These are phyloP conservation scores for Malurus elegans DNA, from an alignment of 2,113 vertebrate genomes.

Conservation along the genomic window DNA sequence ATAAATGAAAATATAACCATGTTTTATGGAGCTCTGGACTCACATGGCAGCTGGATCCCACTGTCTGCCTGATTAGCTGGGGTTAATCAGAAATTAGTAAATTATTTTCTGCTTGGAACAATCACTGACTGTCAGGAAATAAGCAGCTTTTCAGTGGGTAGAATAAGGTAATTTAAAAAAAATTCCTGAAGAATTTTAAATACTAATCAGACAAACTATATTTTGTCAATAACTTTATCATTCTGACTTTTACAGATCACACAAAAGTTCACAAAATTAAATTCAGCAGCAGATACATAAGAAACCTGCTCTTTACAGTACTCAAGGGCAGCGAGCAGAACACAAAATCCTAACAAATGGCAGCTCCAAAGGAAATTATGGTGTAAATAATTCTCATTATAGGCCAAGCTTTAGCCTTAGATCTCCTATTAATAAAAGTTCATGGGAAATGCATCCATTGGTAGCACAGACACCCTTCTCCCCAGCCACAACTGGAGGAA, in stretches of 20 bases:
- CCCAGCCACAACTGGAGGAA: neutral
- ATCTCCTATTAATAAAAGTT: neutral
- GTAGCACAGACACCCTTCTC: neutral
- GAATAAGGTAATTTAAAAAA: neutral
- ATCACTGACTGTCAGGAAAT: neutral
- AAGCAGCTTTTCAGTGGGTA: neutral
- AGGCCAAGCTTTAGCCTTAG: neutral
- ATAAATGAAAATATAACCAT: neutral
- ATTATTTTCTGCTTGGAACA: neutral
- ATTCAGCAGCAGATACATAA: neutral
- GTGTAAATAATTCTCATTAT: neutral
- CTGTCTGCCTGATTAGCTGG: neutral
- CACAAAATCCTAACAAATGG: neutral
- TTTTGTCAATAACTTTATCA: neutral
- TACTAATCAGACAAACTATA: neutral
- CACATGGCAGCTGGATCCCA: neutral
- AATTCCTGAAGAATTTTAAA: neutral
- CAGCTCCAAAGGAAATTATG: neutral
- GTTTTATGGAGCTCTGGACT: neutral
- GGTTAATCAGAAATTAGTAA: neutral
- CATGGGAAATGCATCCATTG: neutral
- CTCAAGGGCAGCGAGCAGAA: neutral
- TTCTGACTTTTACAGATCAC: neutral
- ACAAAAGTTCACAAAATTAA: neutral
- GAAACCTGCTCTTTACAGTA: neutral